A percentile compares a stretch with the other conserved stretches of the same genome.
phyloP scores from a whole-genome alignment of 2,888 invertebrate species.

The Watsonalla binaria region DNA sequence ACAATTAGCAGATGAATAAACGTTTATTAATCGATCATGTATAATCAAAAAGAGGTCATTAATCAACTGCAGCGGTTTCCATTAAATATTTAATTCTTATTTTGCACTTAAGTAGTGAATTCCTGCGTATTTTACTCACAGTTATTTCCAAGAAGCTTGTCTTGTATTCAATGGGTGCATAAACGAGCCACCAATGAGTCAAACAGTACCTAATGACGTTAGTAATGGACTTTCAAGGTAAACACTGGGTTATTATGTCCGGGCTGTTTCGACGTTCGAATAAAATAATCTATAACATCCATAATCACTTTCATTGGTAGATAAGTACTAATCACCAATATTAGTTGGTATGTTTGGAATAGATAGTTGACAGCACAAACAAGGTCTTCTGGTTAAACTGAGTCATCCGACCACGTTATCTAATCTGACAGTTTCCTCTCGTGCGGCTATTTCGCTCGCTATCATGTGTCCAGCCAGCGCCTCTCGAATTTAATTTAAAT shows the following conservation, averaged over 20 bases:
- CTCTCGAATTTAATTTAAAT: conserved; percentile 11
- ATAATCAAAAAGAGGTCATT: not conserved
- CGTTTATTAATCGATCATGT: not conserved
- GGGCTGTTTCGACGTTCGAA: conserved; percentile 28
- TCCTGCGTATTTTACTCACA: conserved; percentile 40
- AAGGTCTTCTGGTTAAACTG: conserved; percentile 35
- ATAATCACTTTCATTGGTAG: not conserved
- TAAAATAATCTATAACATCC: conserved; percentile 17
- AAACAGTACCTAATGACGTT: conserved; percentile 47
- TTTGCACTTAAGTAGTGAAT: conserved; percentile 10
- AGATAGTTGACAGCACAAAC: conserved; percentile 26
- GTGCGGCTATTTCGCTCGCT: conserved; percentile 24
- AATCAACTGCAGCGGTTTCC: not conserved
- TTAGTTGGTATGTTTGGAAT: conserved; percentile 17
- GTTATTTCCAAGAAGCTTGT: conserved; percentile 53
- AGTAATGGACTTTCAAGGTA: conserved; percentile 51
- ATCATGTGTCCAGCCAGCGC: conserved; percentile 17
- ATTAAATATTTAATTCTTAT: not conserved
- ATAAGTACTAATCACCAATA: conserved; percentile 7
- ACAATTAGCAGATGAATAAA: too few relatives aligned
- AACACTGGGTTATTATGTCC: conserved; percentile 43
- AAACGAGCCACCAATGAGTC: conserved; percentile 51
- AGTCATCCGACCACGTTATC: conserved; percentile 40
- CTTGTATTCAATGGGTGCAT: conserved; percentile 46
- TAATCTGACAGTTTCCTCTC: conserved; percentile 46